Evolutionary conservation across 2,888 invertebrate species (phyloP), one percentile per base, ranked within the genome.

Genomic region (Dynastes tityus): DNA sequence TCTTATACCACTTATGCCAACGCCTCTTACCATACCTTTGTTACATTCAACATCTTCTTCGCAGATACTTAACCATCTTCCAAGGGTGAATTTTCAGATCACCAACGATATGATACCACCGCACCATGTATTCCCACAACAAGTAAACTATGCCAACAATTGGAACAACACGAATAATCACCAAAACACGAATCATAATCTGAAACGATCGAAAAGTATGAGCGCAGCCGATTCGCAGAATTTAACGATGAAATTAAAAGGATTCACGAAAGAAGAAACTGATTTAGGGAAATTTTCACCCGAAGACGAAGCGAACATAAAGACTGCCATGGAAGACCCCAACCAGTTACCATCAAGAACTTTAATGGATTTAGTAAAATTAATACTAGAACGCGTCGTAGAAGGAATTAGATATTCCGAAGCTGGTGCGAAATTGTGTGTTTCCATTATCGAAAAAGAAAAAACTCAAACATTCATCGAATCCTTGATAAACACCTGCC

Each of bases 401-500:
- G 96, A 96, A 88, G 94, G 95, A 4, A 88, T 89, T 64, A 91
- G 94, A 71, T 95, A 94, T 89, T 95, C 96, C 64, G 92, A 95
- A 86, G 94, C 96, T 32, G 95, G 96, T 75, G 96, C 97, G 9
- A 94, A 96, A 81, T 91, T 96, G 82, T 97, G 96, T 88, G 93
- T 96, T 85, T 93, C 94, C 79, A 96, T 97, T 71, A 96, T 96
- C 83, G 96, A 96, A 91, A 94, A 94, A 88, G 97, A 97, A 89
- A 93, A 93, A 85, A 94, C 94, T 82, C 95, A 96, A 89, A 97
- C 96, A 61, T 97, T 97, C 89, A 91, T 97, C 84, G 97, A 97
- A 90, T 95, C 96, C 53, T 90, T 97, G 82, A 91, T 97, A 82
- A 97, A 97, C 89, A 96, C 95, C 58, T 96, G 96, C 88, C 95